phyloP scores from a whole-genome alignment of 2,797 vertebrate genomes.

The Poecilia gillii region DNA sequence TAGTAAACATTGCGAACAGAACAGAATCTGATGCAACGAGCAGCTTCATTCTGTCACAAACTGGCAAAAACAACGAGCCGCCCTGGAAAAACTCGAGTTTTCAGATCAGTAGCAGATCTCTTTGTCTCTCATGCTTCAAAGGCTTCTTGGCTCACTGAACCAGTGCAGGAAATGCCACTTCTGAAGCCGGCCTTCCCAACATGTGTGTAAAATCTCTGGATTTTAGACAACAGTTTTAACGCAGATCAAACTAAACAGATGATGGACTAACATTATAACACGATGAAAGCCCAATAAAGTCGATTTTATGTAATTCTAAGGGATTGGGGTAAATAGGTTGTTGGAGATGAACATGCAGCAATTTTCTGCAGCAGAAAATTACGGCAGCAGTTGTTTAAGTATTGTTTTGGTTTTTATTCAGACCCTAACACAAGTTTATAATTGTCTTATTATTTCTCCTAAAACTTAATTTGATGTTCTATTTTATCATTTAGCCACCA shows the following conservation, averaged over 20 bases:
- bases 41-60: not conserved
- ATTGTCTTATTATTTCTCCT: too few relatives aligned
- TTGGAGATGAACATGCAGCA: not conserved
- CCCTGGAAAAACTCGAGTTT: not conserved
- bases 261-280: not conserved
- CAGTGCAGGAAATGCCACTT: not conserved
- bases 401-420: too few relatives aligned
- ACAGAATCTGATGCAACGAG: not conserved
- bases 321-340: not conserved
- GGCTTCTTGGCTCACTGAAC: not conserved
- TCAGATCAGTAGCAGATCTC: not conserved
- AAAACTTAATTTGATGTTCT: too few relatives aligned
- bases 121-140: not conserved
- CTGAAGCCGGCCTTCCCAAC: not conserved
- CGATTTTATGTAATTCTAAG: not conserved
- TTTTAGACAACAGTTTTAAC: not conserved
- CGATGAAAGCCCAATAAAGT: not conserved
- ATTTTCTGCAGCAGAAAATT: too few relatives aligned
- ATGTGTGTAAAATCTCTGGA: not conserved
- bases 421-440: too few relatives aligned
- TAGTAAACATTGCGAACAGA: not conserved
- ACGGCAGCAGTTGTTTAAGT: too few relatives aligned
- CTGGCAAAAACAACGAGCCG: not conserved
- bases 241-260: not conserved
- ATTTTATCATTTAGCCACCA: too few relatives aligned